These are phyloP conservation scores for Siniperca obscura DNA, from an alignment of 2,797 vertebrate species.

Conservation along the genomic window DNA sequence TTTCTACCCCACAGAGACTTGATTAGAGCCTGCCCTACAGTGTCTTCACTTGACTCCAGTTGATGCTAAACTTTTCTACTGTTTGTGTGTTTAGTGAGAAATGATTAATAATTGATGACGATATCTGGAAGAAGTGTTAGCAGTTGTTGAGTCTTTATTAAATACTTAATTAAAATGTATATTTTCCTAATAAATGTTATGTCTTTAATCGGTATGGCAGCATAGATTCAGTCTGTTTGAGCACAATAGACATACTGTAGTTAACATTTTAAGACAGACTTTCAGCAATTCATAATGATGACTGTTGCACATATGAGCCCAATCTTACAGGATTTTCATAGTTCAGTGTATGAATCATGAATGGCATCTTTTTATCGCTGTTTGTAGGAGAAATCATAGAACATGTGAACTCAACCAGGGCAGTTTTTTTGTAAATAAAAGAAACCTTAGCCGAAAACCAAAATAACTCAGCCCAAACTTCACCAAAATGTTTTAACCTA, in stretches of 20 bases:
- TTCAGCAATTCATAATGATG: neutral
- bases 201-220: conserved; percentile 11
- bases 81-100: conserved; percentile 6
- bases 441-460: neutral
- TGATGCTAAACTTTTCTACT: conserved; percentile 7
- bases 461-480: neutral
- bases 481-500: neutral
- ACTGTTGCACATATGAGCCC: neutral
- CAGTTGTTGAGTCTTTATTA: neutral
- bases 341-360: neutral
- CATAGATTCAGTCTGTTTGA: neutral
- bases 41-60: neutral
- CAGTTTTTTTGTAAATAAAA: neutral
- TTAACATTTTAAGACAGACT: neutral
- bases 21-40: neutral
- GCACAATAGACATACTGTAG: neutral
- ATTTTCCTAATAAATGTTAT: conserved; percentile 23
- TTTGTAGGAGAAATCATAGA: neutral
- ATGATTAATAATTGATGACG: neutral
- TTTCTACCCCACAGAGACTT: conserved; percentile 27
- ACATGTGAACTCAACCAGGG: neutral
- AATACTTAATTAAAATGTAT: conserved; percentile 2
- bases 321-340: no score
- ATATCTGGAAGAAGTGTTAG: neutral
- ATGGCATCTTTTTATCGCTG: neutral